Evolutionary conservation across 2,113 vertebrate species (phyloP).

Genomic region (Fulica atra): DNA sequence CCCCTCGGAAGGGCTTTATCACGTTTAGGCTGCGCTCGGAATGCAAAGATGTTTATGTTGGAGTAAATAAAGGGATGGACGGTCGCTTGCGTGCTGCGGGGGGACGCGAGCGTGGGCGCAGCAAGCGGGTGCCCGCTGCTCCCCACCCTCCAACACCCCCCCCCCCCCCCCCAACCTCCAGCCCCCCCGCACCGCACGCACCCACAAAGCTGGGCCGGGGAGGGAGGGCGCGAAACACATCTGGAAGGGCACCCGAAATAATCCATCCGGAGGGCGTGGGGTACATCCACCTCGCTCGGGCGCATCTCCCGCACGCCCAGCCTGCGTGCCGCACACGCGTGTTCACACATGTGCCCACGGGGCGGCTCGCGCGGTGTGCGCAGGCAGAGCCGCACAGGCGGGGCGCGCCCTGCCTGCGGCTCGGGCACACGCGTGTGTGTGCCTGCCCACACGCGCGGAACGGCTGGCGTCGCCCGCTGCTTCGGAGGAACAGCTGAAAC

Average conservation of each 20-base stretch:
- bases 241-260: neutral
- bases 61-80: slow-evolving; percentile 24
- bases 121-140: neutral
- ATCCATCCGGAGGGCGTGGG: neutral
- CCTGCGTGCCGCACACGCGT: neutral
- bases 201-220: neutral
- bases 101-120: neutral
- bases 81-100: neutral
- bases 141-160: neutral
- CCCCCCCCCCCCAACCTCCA: no score
- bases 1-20: slow-evolving; percentile 35
- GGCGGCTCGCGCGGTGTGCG: neutral
- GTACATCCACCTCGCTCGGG: neutral
- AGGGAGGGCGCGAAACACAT: neutral
- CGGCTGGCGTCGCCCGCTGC: neutral
- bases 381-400: neutral
- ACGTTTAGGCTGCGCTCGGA: slow-evolving; percentile 7
- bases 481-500: neutral
- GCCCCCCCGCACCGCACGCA: neutral
- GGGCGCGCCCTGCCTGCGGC: neutral
- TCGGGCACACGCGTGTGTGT: neutral
- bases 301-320: neutral
- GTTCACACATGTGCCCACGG: slow-evolving; percentile 19
- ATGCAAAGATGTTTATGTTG: slow-evolving; percentile 45
- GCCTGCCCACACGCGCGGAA: neutral